These are phyloP conservation scores for Sminthurides bifidus DNA, from an alignment of 1,140 invertebrate genomes.

Conservation along the genomic window DNA sequence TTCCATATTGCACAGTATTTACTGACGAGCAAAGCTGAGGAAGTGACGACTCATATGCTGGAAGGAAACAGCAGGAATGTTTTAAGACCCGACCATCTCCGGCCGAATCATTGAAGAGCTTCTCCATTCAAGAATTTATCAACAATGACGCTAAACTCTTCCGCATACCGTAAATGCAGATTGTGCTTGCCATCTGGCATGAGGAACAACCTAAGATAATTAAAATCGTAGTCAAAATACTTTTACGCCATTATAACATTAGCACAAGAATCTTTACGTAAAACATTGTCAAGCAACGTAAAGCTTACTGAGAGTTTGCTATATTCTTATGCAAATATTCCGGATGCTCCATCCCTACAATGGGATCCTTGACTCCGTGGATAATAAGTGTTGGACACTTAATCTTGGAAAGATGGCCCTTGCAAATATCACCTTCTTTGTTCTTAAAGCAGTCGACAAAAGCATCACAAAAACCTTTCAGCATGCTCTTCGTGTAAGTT, in stretches of 20 bases:
- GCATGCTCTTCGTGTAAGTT: constrained; percentile 34
- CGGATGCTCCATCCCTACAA: constrained; percentile 60
- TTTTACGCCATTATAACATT: background rate
- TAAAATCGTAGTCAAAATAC: background rate
- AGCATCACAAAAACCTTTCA: constrained; percentile 35
- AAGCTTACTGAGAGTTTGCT: constrained; percentile 49
- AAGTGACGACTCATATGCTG: background rate
- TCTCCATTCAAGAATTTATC: constrained; percentile 51
- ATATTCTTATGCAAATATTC: constrained; percentile 56
- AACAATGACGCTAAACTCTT: constrained; percentile 67
- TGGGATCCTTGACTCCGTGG: constrained; percentile 66
- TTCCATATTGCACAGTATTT: background rate
- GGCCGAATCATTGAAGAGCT: background rate
- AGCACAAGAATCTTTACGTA: background rate
- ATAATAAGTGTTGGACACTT: constrained; percentile 64
- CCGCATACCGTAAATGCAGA: constrained; percentile 61
- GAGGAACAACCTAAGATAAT: constrained; percentile 35
- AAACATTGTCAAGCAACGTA: constrained; percentile 14
- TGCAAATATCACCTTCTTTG: constrained; percentile 45
- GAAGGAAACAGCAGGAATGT: too few relatives aligned
- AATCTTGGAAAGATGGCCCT: constrained; percentile 47
- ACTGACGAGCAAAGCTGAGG: background rate
- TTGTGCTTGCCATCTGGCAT: constrained; percentile 78
- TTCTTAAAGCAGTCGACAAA: constrained; percentile 33
- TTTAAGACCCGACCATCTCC: too few relatives aligned